Conservation (phyloP, 1,140 invertebrate species). For the Polypedilum vanderplanki region DNA sequence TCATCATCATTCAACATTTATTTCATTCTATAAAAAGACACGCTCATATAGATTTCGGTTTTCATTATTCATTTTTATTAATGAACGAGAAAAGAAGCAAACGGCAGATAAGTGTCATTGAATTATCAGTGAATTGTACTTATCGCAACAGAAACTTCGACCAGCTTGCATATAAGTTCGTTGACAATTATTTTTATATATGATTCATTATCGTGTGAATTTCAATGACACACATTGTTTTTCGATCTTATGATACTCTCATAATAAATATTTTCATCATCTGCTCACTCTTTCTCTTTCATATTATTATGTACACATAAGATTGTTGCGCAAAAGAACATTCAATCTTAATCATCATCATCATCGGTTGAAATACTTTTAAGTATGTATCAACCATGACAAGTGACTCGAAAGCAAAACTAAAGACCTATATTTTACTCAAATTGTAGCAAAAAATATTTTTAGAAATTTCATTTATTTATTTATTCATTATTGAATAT, state of each 20-base stretch:
- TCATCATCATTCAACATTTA: no score
- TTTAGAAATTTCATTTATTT: not conserved
- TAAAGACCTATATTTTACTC: not conserved
- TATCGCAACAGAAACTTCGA: not conserved
- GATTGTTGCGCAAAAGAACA: constrained; percentile 11
- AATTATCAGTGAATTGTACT: not conserved
- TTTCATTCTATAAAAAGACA: no score
- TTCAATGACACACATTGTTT: not conserved
- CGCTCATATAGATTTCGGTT: no score
- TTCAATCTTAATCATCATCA: constrained; percentile 8
- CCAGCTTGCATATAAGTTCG: no score
- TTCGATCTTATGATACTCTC: no score
- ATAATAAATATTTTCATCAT: no score
- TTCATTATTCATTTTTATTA: no score
- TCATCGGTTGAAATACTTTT: not conserved
- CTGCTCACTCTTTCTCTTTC: not conserved
- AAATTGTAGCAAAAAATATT: not conserved
- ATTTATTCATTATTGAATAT: not conserved
- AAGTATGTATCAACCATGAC: not conserved
- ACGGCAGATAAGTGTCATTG: not conserved
- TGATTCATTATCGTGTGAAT: not conserved
- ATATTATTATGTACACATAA: constrained; percentile 18
- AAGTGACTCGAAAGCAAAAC: not conserved
- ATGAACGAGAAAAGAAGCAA: not conserved
- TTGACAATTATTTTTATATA: not conserved